A percentile compares a stretch with the other conserved stretches of the same genome.
These are phyloP conservation scores for Bradypodion pumilum DNA, from an alignment of 2,797 vertebrate genomes.

Conservation along the genomic window DNA sequence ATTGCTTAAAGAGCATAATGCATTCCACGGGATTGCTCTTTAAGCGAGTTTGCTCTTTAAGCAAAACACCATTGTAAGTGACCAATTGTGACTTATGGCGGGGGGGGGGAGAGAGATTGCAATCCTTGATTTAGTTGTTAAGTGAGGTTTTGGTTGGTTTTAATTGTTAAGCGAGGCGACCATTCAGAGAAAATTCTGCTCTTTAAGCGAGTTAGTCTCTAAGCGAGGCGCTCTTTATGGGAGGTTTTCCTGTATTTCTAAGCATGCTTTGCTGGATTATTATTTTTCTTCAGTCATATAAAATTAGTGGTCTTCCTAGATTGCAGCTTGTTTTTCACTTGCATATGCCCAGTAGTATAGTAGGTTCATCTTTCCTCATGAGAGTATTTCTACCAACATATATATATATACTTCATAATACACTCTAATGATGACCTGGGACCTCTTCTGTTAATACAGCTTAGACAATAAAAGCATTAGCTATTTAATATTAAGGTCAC, in stretches of 20 bases:
- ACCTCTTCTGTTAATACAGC: slow-evolving; percentile 40
- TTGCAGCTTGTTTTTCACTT: not conserved
- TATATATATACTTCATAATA: slow-evolving; percentile 15
- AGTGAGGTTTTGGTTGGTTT: too few species aligned
- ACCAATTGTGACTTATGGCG: too few species aligned
- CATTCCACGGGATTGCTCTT: too few species aligned
- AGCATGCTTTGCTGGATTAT: not conserved
- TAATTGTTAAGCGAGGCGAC: too few species aligned
- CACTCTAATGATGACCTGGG: slow-evolving; percentile 18
- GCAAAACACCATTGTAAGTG: too few species aligned
- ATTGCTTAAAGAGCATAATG: too few species aligned
- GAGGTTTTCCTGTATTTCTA: not conserved
- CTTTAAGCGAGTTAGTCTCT: too few species aligned
- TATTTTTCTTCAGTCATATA: not conserved
- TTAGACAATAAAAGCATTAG: slow-evolving; percentile 45
- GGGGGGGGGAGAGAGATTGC: too few species aligned
- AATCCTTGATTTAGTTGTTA: too few species aligned
- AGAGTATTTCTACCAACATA: not conserved
- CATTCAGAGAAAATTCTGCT: too few species aligned
- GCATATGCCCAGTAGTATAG: not conserved
- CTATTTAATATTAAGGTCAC: slow-evolving; percentile 8
- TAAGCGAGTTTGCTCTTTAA: too few species aligned
- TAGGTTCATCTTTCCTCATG: not conserved
- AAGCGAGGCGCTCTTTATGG: not conserved
- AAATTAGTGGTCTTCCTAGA: not conserved